These are phyloP conservation scores for Catharus minimus DNA, from an alignment of 2,113 vertebrate species.

Conservation along the genomic window DNA sequence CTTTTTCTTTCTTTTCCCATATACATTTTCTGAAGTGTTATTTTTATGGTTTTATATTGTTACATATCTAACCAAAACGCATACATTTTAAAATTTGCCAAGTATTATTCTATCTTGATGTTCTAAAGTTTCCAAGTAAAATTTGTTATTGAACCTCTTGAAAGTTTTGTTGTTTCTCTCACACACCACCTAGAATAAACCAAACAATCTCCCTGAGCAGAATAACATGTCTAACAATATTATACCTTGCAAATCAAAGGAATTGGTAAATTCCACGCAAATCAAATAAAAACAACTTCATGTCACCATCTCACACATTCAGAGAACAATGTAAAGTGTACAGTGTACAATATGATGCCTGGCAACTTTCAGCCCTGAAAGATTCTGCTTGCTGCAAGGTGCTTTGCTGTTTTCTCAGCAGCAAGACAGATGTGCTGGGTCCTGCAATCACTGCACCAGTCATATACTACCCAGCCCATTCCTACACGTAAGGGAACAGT, in stretches of 20 bases:
- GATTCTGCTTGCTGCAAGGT: neutral
- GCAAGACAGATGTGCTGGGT: neutral
- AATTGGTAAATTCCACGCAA: neutral
- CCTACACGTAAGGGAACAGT: neutral
- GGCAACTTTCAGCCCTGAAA: neutral
- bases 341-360: neutral
- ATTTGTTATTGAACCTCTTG: neutral
- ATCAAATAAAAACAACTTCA: neutral
- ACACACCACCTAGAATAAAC: neutral
- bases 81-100: neutral
- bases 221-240: fast-evolving
- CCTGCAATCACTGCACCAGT: neutral
- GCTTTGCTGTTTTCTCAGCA: neutral
- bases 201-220: fast-evolving
- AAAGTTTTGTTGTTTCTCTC: neutral
- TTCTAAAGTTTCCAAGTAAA: neutral
- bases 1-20: neutral
- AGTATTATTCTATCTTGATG: neutral
- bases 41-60: neutral
- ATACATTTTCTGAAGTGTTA: neutral
- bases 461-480: neutral
- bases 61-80: neutral
- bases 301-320: neutral
- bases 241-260: neutral
- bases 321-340: neutral